Evolutionary conservation across 2,888 invertebrate species (phyloP).

Genomic region (Hemithea aestivaria): DNA sequence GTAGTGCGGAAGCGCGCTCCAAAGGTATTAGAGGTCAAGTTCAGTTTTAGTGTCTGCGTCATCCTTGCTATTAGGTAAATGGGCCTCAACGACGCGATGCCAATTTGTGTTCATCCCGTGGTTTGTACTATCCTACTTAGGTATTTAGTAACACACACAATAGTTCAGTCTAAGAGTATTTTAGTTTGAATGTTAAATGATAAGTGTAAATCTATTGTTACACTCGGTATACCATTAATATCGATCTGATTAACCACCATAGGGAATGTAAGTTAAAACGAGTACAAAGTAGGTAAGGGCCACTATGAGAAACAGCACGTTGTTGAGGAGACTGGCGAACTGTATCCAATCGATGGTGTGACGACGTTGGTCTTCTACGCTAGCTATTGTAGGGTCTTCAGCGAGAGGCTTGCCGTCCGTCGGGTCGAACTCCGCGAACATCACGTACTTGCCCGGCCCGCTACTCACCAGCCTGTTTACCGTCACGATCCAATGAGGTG

Average conservation of each 20-base stretch:
- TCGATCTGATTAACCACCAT: slow-evolving; percentile 25
- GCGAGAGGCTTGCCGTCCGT: slow-evolving; percentile 42
- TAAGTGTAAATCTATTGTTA: too few relatives aligned
- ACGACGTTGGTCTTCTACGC: slow-evolving; percentile 16
- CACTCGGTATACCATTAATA: too few relatives aligned
- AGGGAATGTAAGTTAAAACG: slow-evolving; percentile 56
- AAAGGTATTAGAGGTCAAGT: too few relatives aligned
- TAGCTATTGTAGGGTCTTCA: slow-evolving; percentile 34
- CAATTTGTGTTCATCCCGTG: too few relatives aligned
- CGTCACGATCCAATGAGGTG: slow-evolving; percentile 54
- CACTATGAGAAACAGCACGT: slow-evolving; percentile 48
- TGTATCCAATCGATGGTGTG: slow-evolving; percentile 59
- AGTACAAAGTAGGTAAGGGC: slow-evolving; percentile 57
- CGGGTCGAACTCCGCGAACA: slow-evolving; percentile 69
- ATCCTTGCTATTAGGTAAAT: too few relatives aligned
- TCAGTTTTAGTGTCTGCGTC: too few relatives aligned
- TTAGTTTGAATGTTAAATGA: too few relatives aligned
- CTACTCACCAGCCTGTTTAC: slow-evolving; percentile 47
- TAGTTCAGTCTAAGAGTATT: too few relatives aligned
- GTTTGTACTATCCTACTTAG: too few relatives aligned
- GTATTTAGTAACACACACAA: too few relatives aligned
- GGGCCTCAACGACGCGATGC: too few relatives aligned
- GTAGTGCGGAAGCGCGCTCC: too few relatives aligned
- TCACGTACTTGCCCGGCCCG: slow-evolving; percentile 61
- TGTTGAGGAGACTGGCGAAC: slow-evolving; percentile 61